Conservation (phyloP, 2,113 vertebrate genomes). For the Strix uralensis region DNA sequence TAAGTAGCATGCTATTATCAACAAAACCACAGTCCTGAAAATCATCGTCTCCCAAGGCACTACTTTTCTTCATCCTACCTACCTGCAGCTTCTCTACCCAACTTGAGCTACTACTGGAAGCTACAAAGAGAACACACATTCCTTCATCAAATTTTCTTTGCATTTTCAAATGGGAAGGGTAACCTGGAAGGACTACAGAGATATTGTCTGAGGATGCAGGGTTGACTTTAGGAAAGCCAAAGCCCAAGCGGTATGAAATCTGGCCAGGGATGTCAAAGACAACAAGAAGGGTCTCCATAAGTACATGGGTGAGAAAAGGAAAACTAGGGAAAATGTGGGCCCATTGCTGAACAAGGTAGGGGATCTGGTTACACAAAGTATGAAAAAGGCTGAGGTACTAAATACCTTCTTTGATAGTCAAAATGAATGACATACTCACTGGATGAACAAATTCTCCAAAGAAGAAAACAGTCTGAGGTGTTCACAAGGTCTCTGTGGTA, state of each 20-base stretch:
- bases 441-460: background rate
- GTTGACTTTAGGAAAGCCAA: background rate
- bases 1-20: background rate
- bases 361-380: background rate
- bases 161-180: background rate
- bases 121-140: background rate
- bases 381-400: background rate
- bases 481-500: background rate
- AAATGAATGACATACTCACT: background rate
- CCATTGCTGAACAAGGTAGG: background rate
- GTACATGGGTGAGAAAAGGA: background rate
- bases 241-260: background rate
- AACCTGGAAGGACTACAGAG: background rate
- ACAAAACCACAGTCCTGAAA: background rate
- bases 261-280: background rate
- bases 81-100: background rate
- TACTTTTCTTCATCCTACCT: background rate
- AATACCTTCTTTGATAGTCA: background rate
- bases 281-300: background rate
- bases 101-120: background rate
- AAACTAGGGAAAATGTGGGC: background rate
- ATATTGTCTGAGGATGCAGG: too few species aligned
- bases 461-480: background rate
- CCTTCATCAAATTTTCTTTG: background rate
- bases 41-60: background rate